Base-by-base conservation (phyloP, 2,888 invertebrate species). In the Eupithecia abbreviata region DNA sequence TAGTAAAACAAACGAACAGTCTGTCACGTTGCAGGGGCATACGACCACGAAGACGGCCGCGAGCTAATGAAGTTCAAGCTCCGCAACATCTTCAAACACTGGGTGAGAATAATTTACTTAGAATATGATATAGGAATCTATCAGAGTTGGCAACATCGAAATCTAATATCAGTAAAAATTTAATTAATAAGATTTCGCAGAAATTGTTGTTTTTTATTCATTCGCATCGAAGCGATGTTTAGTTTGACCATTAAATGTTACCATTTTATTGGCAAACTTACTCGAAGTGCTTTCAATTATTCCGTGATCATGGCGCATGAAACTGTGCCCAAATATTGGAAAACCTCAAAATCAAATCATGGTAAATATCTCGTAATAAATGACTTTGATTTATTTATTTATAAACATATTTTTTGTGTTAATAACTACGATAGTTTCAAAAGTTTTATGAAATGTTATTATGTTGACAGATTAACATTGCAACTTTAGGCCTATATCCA, bases 21-120 rank as follows among this genome's bases (percentile, higher is more conserved):
- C 43, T 45, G 68, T 67, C 75, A 65, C 66, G 73, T 71, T 78
- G 18, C 88, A 93, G 93, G 93, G 84, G 85, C 85, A 3, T 93
- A 87, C 80, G 93, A 93, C 58, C 89, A 86, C n/a, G 93, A 93
- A 30, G 92, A 92, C 74, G 85, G 90, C 58, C 85, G 90, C 77
- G 93, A 94, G 71, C 87, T 90, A 55, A 90, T 93, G 87, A 94
- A 92, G 83, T 88, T 90, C 85, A 92, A 92, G 85, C 90, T 95
- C 78, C 90, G 93, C 77, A 93, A 91, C 87, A 90, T 95, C 85
- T 90, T 95, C 85, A 93, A 93, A 85, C 92, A 92, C 82, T 95
- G 93, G 94, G 94, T 94, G 79, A 91, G 91, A 80, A 85, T 84
- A 55, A 77, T 77, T 75, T 78, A 76, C 74, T 71, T 75, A 71